Evolutionary conservation across 2,797 vertebrate species (phyloP), one percentile per base, ranked within the genome.

Genomic region (Melanotaenia maccullochi): DNA sequence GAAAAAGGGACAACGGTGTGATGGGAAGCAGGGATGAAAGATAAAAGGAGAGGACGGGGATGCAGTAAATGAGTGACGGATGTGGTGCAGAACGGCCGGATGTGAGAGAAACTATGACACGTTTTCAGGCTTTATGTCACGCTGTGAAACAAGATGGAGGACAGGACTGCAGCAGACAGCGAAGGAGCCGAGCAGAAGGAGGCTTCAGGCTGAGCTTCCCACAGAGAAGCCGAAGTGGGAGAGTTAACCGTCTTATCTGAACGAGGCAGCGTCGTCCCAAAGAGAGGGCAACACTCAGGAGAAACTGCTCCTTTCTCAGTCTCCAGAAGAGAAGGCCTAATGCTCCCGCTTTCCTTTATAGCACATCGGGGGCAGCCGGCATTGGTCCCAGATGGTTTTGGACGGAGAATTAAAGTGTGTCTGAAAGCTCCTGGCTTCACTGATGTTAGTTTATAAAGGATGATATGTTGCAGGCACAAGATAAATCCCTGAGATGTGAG

Each of bases 71-170:
- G 67, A 80, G 65, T 57, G 57, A 68, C 30, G 66, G 64, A 72
- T 9, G 32, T 33, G 32, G 32, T 33, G 35, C 81, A 69, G 3
- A 30, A 30, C 49, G 74, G 68, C 74, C 8, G 67, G 32, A 36
- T 63, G 73, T 30, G 75, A 82, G 66, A 72, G 72, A 79, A 87
- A 82, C 36, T 56, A 58, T 77, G 84, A 76, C 60, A 76, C 30
- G 83, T 82, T 86, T 52, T 59, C 62, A 62, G 86, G 86, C 75
- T 87, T 72, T 36, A 47, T 22, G 28, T 84, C 88, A 84, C 28
- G 63, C 89, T 89, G 86, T 63, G 86, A 89, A 71, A 83, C 85
- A 90, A 90, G 86, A 90, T 90, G 90, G 87, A 89, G 85, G 84
- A 87, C 78, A 65, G 84, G 56, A 42, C 36, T 44, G 81, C 75